A percentile compares a stretch with the other conserved stretches of the same genome.
Conservation (phyloP, 2,113 vertebrate species). For the Myiozetetes cayanensis region DNA sequence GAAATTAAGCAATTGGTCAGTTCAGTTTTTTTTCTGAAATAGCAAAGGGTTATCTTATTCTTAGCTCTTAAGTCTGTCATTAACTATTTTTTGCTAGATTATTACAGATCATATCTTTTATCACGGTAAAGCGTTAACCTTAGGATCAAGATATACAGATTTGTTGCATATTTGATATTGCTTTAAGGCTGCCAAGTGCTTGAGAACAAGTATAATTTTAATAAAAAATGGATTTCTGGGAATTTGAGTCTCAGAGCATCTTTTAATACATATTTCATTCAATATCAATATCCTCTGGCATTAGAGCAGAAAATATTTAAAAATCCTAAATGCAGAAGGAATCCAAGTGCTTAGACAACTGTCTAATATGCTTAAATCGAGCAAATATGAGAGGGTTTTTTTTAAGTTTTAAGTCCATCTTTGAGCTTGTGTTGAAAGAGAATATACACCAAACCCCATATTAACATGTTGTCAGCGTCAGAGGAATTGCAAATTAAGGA, state of each 20-base stretch:
- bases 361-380: conserved; percentile 53
- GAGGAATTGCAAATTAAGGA: conserved; percentile 40
- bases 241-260: conserved; percentile 60
- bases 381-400: neutral
- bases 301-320: conserved; percentile 52
- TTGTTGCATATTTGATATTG: conserved; percentile 46
- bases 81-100: conserved; percentile 76
- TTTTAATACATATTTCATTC: conserved; percentile 43
- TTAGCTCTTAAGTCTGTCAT: conserved; percentile 76
- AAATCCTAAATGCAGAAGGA: conserved; percentile 54
- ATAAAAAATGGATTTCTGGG: conserved; percentile 70
- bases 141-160: conserved; percentile 67
- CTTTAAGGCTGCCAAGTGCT: conserved; percentile 65
- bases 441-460: neutral
- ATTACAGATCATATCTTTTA: conserved; percentile 71
- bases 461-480: neutral
- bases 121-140: conserved; percentile 64
- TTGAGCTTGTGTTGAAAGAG: conserved; percentile 4
- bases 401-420: conserved; percentile 51
- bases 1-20: conserved; percentile 84
- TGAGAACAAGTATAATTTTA: conserved; percentile 69
- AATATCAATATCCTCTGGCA: conserved; percentile 44
- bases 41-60: conserved; percentile 73
- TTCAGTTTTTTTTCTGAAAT: conserved; percentile 73
- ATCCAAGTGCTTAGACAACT: conserved; percentile 41